Evolutionary conservation across 2,888 invertebrate genomes (phyloP), one percentile per base, ranked within the genome.

Genomic region (Cryptocephalus moraei): DNA sequence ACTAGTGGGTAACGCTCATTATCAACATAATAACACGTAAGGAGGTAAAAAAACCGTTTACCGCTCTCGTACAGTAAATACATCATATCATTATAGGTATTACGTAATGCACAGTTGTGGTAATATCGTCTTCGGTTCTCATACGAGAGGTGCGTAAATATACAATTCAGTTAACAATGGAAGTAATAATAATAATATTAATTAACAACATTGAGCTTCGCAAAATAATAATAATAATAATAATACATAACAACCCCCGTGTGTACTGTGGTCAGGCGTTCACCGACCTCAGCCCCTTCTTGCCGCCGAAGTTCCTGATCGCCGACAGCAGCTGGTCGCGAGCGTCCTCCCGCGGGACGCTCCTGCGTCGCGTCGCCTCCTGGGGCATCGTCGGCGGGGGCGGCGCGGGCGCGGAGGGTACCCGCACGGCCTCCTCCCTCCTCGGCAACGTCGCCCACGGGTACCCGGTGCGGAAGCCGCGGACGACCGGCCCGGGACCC

Each of bases 311-410:
- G 63, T 76, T 81, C 53, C 84, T 73, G 60, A 88, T 88, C 12
- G 84, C 82, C 43, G 79, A 76, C 65, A 88, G 69, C 33, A 89
- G 70, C 58, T 80, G 76, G 56, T 82, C 79, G 41, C 85, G 72
- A 0, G 81, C 75, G 66, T 86, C 83, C 1, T 67, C 59, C 41
- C 64, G 61, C 13, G 55, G 48, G 33, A 56, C 56, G 14, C 46
- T 40, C 48, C 54, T 63, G 22, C 12, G 8, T 11, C 42, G 22
- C 9, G 9, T 9, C 32, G 57, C 48, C 14, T 52, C 51, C 33
- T 57, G 54, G 55, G 59, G 62, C 8, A 68, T 65, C 32, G 70
- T 65, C 11, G 68, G 62, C 33, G 34, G 10, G 4, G 36, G 32
- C 33, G 36, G 38, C 13, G 12, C 22, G 75, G 36, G 62, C 64